Evolutionary conservation across 2,888 invertebrate species (phyloP).

Genomic region (Meteorus cinctellus): DNA sequence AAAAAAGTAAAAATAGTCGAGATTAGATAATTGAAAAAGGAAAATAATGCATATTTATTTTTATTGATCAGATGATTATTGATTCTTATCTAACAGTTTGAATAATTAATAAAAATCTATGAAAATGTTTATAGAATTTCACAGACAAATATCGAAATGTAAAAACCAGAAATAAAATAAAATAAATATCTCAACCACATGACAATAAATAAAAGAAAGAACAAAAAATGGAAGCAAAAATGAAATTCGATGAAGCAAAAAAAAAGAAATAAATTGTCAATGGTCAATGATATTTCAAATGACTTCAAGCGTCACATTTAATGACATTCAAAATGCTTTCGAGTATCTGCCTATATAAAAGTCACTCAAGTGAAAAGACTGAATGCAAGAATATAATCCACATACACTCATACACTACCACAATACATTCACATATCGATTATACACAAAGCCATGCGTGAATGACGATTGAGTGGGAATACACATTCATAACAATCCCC

Average conservation of each 20-base stretch:
- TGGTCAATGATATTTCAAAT: background rate
- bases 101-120: no score
- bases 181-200: background rate
- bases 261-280: background rate
- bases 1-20: background rate
- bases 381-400: background rate
- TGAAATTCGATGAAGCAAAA: background rate
- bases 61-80: no score
- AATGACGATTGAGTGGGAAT: constrained; percentile 3
- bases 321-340: background rate
- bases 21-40: no score
- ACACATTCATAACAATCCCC: background rate
- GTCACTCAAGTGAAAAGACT: constrained; percentile 3
- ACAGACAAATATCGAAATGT: no score
- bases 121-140: no score
- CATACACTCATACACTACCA: background rate
- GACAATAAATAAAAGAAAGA: background rate
- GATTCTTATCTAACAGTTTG: no score
- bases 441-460: background rate
- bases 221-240: background rate
- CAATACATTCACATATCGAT: background rate
- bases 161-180: background rate
- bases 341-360: background rate
- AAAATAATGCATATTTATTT: no score
- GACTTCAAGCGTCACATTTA: constrained; percentile 6